Conservation (phyloP, 2,797 vertebrate genomes). For the Pseudotriccus pelzelni region DNA sequence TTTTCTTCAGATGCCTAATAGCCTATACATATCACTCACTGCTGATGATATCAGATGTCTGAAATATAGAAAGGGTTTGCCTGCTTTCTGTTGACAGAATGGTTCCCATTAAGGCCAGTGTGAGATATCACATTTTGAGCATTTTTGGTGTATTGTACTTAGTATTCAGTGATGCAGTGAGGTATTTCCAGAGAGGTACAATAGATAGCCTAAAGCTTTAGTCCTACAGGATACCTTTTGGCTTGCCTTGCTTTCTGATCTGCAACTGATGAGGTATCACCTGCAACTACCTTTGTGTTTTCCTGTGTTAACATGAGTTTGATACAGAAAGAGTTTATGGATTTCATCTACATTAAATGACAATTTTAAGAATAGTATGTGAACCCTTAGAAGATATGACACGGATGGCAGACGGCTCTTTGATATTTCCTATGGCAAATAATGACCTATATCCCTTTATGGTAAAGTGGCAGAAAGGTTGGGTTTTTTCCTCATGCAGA, state of each 20-base stretch:
- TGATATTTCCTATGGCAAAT: background rate
- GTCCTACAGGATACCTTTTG: background rate
- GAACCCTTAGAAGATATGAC: background rate
- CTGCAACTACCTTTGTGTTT: background rate
- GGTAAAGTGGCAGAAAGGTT: background rate
- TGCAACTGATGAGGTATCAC: background rate
- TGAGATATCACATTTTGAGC: background rate
- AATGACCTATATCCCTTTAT: background rate
- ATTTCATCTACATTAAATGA: background rate
- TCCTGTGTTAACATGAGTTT: background rate
- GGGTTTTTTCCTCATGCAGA: background rate
- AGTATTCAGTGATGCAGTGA: background rate
- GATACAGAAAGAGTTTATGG: background rate
- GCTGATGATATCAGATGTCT: background rate
- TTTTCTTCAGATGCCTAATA: background rate
- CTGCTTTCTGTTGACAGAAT: background rate
- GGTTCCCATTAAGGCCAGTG: background rate
- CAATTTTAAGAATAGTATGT: background rate
- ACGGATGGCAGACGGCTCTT: background rate
- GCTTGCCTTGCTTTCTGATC: background rate
- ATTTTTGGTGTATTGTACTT: background rate
- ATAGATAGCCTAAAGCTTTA: background rate
- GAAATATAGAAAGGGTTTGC: background rate
- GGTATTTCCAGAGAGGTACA: background rate
- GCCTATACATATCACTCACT: fast-evolving